Evolutionary conservation across 2,797 vertebrate species (phyloP).

Genomic region (Natrix natrix): DNA sequence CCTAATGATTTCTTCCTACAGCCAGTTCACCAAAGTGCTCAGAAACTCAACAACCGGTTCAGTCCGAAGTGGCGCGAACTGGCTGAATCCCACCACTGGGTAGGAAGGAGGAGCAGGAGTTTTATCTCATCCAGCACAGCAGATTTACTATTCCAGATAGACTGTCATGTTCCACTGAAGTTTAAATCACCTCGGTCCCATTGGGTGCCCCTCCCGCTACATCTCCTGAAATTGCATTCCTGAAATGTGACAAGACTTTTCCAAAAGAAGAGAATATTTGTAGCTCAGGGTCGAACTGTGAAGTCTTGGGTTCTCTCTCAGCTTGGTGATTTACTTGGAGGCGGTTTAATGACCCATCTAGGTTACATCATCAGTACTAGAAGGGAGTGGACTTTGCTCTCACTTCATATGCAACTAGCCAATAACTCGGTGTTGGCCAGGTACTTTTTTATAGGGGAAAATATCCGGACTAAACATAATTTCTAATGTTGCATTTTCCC

Average conservation of each 20-base stretch:
- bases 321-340: background rate
- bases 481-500: too few species aligned
- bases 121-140: background rate
- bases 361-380: background rate
- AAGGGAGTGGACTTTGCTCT: background rate
- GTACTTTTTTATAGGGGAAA: too few species aligned
- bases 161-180: background rate
- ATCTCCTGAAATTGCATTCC: background rate
- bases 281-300: background rate
- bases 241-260: background rate
- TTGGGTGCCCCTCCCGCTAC: background rate
- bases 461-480: too few species aligned
- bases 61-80: too few species aligned
- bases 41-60: too few species aligned
- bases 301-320: background rate
- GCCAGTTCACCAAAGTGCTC: too few species aligned
- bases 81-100: too few species aligned
- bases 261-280: background rate
- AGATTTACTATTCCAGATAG: too few species aligned
- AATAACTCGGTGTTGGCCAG: too few species aligned
- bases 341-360: background rate
- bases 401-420: background rate
- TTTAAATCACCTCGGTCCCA: background rate
- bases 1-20: too few species aligned
- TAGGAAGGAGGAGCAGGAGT: too few species aligned